These are phyloP conservation scores for Stigmatopora nigra DNA, from an alignment of 2,113 vertebrate genomes.

Conservation along the genomic window DNA sequence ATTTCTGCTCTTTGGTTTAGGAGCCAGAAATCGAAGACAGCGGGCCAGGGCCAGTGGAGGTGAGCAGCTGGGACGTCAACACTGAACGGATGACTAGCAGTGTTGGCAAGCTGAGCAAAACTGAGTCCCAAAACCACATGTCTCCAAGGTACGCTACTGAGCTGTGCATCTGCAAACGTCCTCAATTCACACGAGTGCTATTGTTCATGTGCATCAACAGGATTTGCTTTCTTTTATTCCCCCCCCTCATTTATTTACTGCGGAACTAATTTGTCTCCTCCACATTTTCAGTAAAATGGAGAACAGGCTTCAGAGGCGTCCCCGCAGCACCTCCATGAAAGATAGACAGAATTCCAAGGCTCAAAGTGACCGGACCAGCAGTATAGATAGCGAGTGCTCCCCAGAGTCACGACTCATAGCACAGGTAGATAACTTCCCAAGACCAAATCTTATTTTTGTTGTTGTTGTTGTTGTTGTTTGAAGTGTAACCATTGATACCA, in stretches of 20 bases:
- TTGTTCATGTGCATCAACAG: neutral
- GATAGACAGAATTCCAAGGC: conserved; percentile 71
- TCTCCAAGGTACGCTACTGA: conserved; percentile 63
- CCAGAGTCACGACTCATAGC: conserved; percentile 61
- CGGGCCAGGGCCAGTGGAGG: conserved; percentile 45
- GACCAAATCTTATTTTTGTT: neutral
- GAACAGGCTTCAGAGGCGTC: conserved; percentile 60
- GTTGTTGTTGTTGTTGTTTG: neutral
- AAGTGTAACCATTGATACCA: neutral
- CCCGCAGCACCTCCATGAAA: conserved; percentile 74
- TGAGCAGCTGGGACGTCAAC: conserved; percentile 62
- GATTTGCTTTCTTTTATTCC: neutral
- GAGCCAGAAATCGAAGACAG: conserved; percentile 60
- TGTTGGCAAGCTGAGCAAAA: conserved; percentile 66
- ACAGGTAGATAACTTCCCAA: conserved; percentile 46
- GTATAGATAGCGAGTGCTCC: conserved; percentile 70
- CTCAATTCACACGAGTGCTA: neutral
- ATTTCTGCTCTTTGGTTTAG: conserved; percentile 29
- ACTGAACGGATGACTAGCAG: conserved; percentile 57
- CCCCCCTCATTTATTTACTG: neutral
- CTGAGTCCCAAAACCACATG: conserved; percentile 71
- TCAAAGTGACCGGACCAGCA: conserved; percentile 68
- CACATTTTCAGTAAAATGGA: conserved; percentile 60
- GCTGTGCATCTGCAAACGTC: conserved; percentile 11
- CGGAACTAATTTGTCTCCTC: conserved; percentile 8